These are phyloP conservation scores for Empidonax traillii DNA, from an alignment of 2,113 vertebrate species.

Conservation along the genomic window DNA sequence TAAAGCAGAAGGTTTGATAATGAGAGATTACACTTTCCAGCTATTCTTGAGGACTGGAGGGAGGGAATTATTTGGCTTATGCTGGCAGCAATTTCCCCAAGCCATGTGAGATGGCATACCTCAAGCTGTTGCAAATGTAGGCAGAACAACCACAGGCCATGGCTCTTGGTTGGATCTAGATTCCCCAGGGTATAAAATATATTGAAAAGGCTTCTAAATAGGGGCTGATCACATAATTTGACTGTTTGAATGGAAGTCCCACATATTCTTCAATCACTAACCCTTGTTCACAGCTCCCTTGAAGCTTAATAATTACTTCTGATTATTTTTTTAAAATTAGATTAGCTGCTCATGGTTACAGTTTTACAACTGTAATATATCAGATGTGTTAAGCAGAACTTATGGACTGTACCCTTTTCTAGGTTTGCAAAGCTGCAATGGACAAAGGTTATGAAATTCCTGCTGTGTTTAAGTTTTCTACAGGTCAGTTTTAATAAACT, in stretches of 20 bases:
- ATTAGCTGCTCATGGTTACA: conserved; percentile 57
- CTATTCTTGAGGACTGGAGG: conserved; percentile 77
- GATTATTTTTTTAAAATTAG: conserved; percentile 62
- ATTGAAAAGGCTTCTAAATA: conserved; percentile 83
- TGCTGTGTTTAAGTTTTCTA: conserved; percentile 44
- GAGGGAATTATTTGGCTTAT: conserved; percentile 86
- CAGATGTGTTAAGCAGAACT: conserved; percentile 59
- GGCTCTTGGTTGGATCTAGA: conserved; percentile 73
- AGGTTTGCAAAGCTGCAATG: conserved; percentile 24
- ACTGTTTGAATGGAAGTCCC: conserved; percentile 73
- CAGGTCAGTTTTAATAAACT: conserved; percentile 46
- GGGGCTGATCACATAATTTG: conserved; percentile 84
- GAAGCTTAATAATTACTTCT: conserved; percentile 78
- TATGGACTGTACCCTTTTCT: conserved; percentile 33
- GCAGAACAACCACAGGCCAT: conserved; percentile 63
- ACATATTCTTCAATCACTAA: conserved; percentile 75
- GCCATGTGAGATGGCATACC: conserved; percentile 83
- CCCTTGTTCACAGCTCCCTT: conserved; percentile 77
- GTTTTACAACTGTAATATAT: conserved; percentile 59
- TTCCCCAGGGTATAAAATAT: conserved; percentile 81
- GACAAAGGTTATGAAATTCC: conserved; percentile 47
- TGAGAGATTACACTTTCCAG: conserved; percentile 82
- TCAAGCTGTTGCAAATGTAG: conserved; percentile 88
- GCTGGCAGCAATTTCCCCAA: conserved; percentile 90
- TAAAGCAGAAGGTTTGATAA: conserved; percentile 83